Conservation (phyloP, 1,140 invertebrate species). For the Scaptomyza graminum region DNA sequence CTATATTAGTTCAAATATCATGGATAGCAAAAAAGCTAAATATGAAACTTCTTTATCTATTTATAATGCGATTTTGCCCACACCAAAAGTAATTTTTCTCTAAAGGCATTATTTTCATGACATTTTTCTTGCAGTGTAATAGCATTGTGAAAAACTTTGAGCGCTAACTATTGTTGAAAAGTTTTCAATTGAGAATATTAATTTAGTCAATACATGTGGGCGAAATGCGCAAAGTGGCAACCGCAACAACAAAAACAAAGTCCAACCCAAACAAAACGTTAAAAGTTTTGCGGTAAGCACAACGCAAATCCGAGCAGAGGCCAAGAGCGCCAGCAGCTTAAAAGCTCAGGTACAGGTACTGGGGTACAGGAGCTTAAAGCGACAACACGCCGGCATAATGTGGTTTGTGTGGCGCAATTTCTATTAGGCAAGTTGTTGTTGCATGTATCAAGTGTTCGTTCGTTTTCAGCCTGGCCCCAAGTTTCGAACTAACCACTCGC, state of each 20-base stretch:
- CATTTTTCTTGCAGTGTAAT: slow-evolving; percentile 61
- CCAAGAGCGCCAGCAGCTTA: slow-evolving; percentile 26
- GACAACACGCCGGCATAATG: slow-evolving; percentile 73
- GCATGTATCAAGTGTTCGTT: slow-evolving; percentile 53
- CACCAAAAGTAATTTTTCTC: background rate
- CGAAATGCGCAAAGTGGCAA: slow-evolving; percentile 47
- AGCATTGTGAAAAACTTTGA: slow-evolving; percentile 66
- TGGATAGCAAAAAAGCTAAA: no score
- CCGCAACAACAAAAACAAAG: slow-evolving; percentile 40
- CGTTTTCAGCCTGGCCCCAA: slow-evolving; percentile 1
- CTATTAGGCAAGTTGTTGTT: slow-evolving; percentile 60
- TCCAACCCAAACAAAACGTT: slow-evolving; percentile 60
- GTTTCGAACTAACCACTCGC: background rate
- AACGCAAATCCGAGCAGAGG: slow-evolving; percentile 56
- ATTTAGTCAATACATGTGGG: slow-evolving; percentile 82
- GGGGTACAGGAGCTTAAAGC: slow-evolving; percentile 42
- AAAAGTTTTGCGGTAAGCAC: slow-evolving; percentile 73
- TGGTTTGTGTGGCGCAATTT: slow-evolving; percentile 74
- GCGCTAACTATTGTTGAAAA: slow-evolving; percentile 77
- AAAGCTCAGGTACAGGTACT: slow-evolving; percentile 30
- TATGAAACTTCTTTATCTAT: no score
- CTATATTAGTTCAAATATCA: no score
- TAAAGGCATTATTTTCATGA: background rate
- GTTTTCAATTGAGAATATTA: slow-evolving; percentile 82
- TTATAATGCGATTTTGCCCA: no score